A percentile compares a stretch with the other conserved stretches of the same genome.
These are phyloP conservation scores for Pangasius mekongensis DNA, from an alignment of 2,797 vertebrate genomes.

Conservation along the genomic window DNA sequence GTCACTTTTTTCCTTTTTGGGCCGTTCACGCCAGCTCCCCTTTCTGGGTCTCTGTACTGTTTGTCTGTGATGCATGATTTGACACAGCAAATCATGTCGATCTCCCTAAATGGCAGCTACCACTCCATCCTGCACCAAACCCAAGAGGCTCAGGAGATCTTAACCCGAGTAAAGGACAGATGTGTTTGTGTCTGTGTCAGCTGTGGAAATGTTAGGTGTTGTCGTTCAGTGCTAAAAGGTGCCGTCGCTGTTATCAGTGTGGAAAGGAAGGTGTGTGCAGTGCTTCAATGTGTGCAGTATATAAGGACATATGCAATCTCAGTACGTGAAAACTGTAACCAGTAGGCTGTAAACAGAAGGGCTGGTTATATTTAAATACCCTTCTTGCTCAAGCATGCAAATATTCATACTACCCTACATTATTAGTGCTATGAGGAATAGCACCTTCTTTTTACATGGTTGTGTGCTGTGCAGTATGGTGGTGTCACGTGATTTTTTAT, in stretches of 20 bases:
- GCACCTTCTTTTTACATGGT: constrained; percentile 35
- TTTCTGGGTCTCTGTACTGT: constrained; percentile 43
- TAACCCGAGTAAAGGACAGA: constrained; percentile 25
- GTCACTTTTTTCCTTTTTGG: constrained; percentile 15
- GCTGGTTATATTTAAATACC: constrained; percentile 50
- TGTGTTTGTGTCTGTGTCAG: constrained; percentile 54
- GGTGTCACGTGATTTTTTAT: constrained; percentile 41
- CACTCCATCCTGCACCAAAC: constrained; percentile 26
- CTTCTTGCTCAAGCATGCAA: constrained; percentile 49
- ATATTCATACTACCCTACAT: constrained; percentile 39
- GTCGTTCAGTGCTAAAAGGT: constrained; percentile 44
- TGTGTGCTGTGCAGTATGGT: constrained; percentile 48
- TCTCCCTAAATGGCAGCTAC: constrained; percentile 59
- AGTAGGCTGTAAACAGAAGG: constrained; percentile 22
- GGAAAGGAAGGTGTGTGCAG: constrained; percentile 55
- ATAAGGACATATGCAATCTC: constrained; percentile 63
- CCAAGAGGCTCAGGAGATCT: constrained; percentile 46
- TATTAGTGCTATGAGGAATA: constrained; percentile 40
- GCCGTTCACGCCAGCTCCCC: constrained; percentile 21
- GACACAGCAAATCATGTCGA: constrained; percentile 39
- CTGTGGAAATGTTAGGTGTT: constrained; percentile 50
- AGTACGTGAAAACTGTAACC: constrained; percentile 33
- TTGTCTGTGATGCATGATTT: constrained; percentile 56
- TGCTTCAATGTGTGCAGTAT: constrained; percentile 55
- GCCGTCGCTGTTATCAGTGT: constrained; percentile 50